These are phyloP conservation scores for Drosophila pegasa DNA, from an alignment of 2,888 invertebrate genomes.

Conservation along the genomic window DNA sequence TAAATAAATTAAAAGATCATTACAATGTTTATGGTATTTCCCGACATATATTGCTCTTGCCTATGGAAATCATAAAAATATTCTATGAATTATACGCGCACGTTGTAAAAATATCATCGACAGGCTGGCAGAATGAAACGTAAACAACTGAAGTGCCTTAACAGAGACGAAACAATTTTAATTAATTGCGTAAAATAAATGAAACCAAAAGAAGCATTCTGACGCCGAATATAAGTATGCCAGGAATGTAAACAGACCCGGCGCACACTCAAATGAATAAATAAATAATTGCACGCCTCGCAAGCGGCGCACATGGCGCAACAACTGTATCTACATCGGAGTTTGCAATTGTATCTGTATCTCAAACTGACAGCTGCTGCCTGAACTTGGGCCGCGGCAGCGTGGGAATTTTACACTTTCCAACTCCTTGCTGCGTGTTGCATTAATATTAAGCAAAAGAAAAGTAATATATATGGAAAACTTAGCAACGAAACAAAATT, in stretches of 20 bases:
- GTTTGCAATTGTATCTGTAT: constrained; percentile 32
- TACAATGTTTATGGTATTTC: background rate
- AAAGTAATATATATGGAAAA: constrained; percentile 18
- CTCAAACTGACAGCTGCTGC: constrained; percentile 59
- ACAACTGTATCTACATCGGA: constrained; percentile 36
- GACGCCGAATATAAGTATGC: constrained; percentile 26
- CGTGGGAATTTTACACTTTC: constrained; percentile 66
- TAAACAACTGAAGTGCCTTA: constrained; percentile 43
- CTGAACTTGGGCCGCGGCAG: constrained; percentile 61
- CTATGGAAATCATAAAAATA: constrained; percentile 11
- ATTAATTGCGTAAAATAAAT: constrained; percentile 62
- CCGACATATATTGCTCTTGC: background rate
- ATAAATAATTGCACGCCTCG: constrained; percentile 41
- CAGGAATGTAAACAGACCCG: constrained; percentile 45
- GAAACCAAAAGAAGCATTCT: constrained; percentile 31
- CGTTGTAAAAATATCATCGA: constrained; percentile 49
- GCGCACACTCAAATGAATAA: constrained; percentile 31
- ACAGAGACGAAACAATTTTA: constrained; percentile 47
- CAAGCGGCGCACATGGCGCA: constrained; percentile 49
- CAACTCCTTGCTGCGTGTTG: constrained; percentile 40
- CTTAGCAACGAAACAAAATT: constrained; percentile 18
- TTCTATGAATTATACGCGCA: constrained; percentile 13
- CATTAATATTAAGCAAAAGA: background rate
- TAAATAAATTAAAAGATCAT: background rate
- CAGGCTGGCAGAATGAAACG: constrained; percentile 43